These are phyloP conservation scores for Podarcis siculus DNA, from an alignment of 2,797 vertebrate species.

Conservation along the genomic window DNA sequence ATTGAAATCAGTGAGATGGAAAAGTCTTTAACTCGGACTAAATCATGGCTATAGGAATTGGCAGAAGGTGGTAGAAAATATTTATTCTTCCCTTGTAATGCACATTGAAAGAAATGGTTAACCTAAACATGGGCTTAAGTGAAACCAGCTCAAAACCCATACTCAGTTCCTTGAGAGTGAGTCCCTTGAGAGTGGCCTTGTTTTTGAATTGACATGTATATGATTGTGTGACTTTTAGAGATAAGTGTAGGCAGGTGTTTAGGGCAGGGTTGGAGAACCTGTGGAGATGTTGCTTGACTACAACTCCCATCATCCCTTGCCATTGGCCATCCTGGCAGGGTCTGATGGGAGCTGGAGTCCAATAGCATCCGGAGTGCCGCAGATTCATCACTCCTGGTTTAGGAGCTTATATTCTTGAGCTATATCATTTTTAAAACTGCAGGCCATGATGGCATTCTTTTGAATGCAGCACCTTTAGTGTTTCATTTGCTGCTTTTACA, in stretches of 20 bases:
- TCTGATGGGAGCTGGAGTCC: neutral
- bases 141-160: neutral
- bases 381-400: neutral
- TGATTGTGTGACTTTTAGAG: too few species aligned
- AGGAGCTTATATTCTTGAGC: conserved; percentile 7
- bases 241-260: too few species aligned
- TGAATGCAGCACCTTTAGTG: conserved; percentile 37
- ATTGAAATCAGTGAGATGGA: neutral
- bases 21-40: neutral
- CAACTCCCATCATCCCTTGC: neutral
- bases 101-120: neutral
- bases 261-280: too few species aligned
- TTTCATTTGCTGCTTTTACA: conserved; percentile 60
- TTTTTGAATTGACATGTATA: too few species aligned
- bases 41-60: neutral
- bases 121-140: neutral
- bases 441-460: conserved; percentile 16
- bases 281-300: too few species aligned
- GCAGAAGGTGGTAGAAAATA: neutral
- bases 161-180: neutral
- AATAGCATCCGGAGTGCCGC: neutral
- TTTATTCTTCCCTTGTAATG: neutral
- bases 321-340: neutral
- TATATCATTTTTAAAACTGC: neutral
- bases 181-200: too few species aligned